Evolutionary conservation across 2,888 invertebrate genomes (phyloP), one percentile per base, ranked within the genome.

Genomic region (Cephonodes hylas): DNA sequence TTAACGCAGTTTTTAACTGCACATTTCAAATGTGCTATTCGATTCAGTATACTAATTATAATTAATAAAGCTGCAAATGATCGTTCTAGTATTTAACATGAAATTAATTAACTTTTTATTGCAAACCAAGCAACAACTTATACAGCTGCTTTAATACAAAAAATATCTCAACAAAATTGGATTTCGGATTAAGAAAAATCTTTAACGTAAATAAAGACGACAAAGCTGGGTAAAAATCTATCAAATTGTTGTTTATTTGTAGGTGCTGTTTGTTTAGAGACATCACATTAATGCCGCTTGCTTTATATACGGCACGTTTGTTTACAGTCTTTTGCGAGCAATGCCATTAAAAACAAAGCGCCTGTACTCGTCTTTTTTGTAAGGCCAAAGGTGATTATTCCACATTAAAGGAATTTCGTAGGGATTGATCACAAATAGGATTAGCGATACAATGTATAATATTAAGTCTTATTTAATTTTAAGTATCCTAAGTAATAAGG

Each of bases 191-290:
- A 18, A 31, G 27, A 53, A 27, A 48, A 48, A 27, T 56, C 42
- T 48, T 27, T 27, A 7, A 53, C 15, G 53, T 31, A 53, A 53
- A 31, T 53, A 31, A 53, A 62, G 31, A 53, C 31, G 53, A 53
- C 53, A 31, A 31, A 20, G 53, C 31, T 27, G 53, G 38, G 13
- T 66, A 67, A 72, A 64, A 71, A 67, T 66, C 70, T 63, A 64
- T 66, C 64, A 68, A 68, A 69, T 63, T 63, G 57, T 64, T 71
- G 71, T 73, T 71, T 74, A 69, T 77, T 74, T 73, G 71, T 72
- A 80, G 77, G 78, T 79, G 73, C 72, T 75, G 72, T 79, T 81
- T 82, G 73, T 74, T 72, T 72, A 63, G 67, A 73, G 74, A 73
- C 70, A 73, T 77, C 72, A 70, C 74, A 76, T 75, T 83, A 83